Percentiles rank a stretch among this genome's conserved stretches.
phyloP scores from a whole-genome alignment of 2,113 vertebrate genomes.

The Megaceryle torquata region DNA sequence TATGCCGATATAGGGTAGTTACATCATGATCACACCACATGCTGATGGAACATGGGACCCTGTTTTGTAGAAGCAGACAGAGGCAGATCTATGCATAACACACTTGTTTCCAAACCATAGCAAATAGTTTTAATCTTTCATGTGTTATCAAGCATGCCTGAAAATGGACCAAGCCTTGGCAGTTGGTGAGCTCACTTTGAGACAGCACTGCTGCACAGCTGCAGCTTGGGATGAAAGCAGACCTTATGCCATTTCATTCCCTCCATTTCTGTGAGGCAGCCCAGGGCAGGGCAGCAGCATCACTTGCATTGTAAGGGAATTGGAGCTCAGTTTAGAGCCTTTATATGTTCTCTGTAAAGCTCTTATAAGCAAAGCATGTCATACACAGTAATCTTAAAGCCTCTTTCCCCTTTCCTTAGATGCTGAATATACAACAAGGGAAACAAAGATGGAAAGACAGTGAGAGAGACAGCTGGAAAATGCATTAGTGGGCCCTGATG shows the following conservation, averaged over 20 bases:
- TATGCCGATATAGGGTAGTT: not conserved
- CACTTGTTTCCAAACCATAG: rapidly evolving
- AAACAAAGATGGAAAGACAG: not conserved
- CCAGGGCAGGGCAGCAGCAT: not conserved
- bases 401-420: not conserved
- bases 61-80: rapidly evolving
- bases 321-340: not conserved
- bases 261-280: not conserved
- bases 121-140: not conserved
- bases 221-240: not conserved
- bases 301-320: not conserved
- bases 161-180: not conserved
- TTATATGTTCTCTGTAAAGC: not conserved
- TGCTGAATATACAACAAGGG: not conserved
- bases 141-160: not conserved
- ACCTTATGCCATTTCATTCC: rapidly evolving
- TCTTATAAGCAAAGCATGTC: not conserved
- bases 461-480: not conserved
- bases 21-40: rapidly evolving
- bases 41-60: not conserved
- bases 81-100: not conserved
- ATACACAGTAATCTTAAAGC: not conserved
- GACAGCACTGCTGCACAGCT: not conserved
- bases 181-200: rapidly evolving
- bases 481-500: not conserved